Percentiles rank a stretch among this genome's conserved stretches.
phyloP scores from a whole-genome alignment of 2,797 vertebrate genomes.

The Todus mexicanus region DNA sequence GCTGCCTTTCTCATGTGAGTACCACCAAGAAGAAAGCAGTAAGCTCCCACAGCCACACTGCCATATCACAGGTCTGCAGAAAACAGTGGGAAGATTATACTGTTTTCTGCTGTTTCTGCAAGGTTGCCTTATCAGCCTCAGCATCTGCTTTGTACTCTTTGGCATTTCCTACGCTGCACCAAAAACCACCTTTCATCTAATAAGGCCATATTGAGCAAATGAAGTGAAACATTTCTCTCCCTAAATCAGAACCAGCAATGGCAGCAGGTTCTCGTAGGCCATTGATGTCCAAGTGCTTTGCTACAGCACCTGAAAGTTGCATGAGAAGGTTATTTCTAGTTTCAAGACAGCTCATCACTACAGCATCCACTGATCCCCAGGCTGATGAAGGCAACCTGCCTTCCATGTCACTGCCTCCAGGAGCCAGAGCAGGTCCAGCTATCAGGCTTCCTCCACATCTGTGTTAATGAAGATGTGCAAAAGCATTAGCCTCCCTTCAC shows the following conservation, averaged over 20 bases:
- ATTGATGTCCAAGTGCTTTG: not conserved
- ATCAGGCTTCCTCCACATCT: not conserved
- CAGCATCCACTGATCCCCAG: not conserved
- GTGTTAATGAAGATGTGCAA: not conserved
- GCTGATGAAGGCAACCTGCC: not conserved
- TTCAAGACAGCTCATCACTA: not conserved
- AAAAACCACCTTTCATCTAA: not conserved
- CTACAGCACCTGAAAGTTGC: not conserved
- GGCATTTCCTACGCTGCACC: not conserved
- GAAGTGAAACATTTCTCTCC: not conserved
- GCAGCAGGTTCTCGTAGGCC: not conserved
- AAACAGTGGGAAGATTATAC: not conserved
- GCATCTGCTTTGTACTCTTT: not conserved
- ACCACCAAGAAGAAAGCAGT: not conserved
- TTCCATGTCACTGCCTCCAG: rapidly evolving
- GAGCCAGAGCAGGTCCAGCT: not conserved
- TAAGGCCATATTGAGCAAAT: not conserved
- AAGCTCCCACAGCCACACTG: rapidly evolving
- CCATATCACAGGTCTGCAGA: not conserved
- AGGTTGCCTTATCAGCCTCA: not conserved
- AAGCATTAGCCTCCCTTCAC: not conserved
- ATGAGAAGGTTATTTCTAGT: not conserved
- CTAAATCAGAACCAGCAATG: not conserved
- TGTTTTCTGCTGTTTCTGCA: not conserved
- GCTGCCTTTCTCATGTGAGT: not conserved